These are phyloP conservation scores for Centrocercus urophasianus DNA, from an alignment of 2,113 vertebrate genomes.

Conservation along the genomic window DNA sequence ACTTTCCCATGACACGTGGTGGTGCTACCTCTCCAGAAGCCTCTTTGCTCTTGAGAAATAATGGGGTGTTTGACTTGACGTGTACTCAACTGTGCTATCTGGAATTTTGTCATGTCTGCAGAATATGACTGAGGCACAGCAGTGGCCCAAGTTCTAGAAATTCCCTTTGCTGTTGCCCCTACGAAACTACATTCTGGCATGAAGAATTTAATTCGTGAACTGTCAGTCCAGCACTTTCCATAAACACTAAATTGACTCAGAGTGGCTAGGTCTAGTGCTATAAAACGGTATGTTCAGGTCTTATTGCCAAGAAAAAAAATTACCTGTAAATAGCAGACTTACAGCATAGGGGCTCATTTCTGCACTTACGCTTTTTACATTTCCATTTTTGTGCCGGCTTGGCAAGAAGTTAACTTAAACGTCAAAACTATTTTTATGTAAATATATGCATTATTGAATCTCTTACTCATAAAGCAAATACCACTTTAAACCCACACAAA, in stretches of 20 bases:
- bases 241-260: conserved; percentile 62
- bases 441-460: conserved; percentile 68
- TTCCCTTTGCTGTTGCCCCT: neutral
- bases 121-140: rapidly evolving
- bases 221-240: conserved; percentile 49
- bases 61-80: rapidly evolving
- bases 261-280: conserved; percentile 43
- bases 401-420: conserved; percentile 53
- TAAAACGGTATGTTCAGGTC: conserved; percentile 49
- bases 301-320: conserved; percentile 54
- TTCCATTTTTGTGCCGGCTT: conserved; percentile 63
- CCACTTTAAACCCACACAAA: conserved; percentile 61
- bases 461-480: conserved; percentile 71
- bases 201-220: conserved; percentile 26
- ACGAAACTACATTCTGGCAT: neutral
- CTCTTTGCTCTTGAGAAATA: neutral
- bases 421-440: conserved; percentile 72
- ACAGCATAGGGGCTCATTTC: conserved; percentile 22
- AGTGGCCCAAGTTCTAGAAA: neutral
- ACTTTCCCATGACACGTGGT: rapidly evolving
- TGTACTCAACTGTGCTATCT: rapidly evolving
- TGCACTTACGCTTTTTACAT: conserved; percentile 49
- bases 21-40: neutral
- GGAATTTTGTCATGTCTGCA: neutral
- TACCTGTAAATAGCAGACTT: conserved; percentile 59